Base-by-base conservation (phyloP, 1,140 invertebrate genomes). In the Micrasema longulum region DNA sequence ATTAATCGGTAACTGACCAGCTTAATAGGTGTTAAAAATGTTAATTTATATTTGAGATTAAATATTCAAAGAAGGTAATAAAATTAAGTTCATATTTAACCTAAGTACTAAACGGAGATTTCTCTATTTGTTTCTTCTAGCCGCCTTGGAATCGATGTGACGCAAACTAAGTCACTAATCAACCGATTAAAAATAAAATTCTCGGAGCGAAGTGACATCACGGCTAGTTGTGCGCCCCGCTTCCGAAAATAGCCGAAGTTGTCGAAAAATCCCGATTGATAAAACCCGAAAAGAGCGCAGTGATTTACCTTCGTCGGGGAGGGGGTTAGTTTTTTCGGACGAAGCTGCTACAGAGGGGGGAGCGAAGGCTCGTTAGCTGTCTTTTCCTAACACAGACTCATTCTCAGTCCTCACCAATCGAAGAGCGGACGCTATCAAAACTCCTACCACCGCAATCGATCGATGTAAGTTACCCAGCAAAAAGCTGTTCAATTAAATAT, bases 381-480 rank as follows among this genome's bases (percentile, higher is more conserved):
- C 38, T 64, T 18, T 47, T 20, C 43, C 16, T 4, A 26, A 20
- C 22, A 5, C 38, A 31, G 16, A 16, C 60, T 64, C 60, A 64
- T 64, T 64, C 60, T 38, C 60, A 64, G 60, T 64, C 60, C 41
- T 64, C 60, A 22, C 22, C 43, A 26, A 64, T 47, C 60, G 18
- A 47, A 45, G 41, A 64, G 43, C 41, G 60, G 60, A 64, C 60
- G 60, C 23, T 14, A 31, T 38, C 14, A 16, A 38, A 18, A 22
- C 45, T 1, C 20, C 23, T 47, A 64, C 43, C 60, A 64, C 60
- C 41, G 38, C 43, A 47, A 10, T 47, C n/a, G 31, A 60, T 60
- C 55, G 55, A 60, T 20, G 55, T 60, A 60, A 60, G 55, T 60
- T 23, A 11, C 22, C 16, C 22, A 55, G 26, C n/a, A 55, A 55